phyloP scores from a whole-genome alignment of 1,140 invertebrate genomes.

The Geopemphigus sp. region DNA sequence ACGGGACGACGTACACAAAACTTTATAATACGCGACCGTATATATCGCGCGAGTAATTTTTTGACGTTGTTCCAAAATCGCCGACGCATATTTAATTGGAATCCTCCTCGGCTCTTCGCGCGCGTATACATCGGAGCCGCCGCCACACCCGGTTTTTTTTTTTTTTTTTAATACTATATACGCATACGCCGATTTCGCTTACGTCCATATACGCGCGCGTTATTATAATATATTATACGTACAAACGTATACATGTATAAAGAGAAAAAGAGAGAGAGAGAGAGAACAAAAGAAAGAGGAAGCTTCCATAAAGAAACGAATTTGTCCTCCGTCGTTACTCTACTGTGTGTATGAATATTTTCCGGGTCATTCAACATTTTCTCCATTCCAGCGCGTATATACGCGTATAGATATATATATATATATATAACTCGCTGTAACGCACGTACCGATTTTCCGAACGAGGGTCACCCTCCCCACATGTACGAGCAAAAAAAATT shows the following conservation, averaged over 20 bases:
- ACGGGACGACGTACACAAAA: too few species aligned
- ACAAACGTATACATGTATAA: background rate
- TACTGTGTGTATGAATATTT: conserved; percentile 32
- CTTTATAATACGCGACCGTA: too few species aligned
- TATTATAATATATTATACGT: conserved; percentile 2
- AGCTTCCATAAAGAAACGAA: conserved; percentile 31
- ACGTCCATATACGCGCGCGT: background rate
- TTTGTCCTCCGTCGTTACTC: conserved; percentile 33
- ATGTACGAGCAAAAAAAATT: conserved; percentile 1
- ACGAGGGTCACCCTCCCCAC: conserved; percentile 25
- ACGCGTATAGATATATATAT: background rate
- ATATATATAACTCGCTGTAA: too few species aligned
- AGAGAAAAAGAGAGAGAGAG: background rate
- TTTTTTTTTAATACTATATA: too few species aligned
- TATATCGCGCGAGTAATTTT: background rate
- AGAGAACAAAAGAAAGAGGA: conserved; percentile 33
- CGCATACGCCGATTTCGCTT: conserved; percentile 6
- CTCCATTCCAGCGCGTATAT: conserved; percentile 26
- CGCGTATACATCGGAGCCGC: background rate
- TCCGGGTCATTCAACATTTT: conserved; percentile 46
- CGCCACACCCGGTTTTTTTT: background rate
- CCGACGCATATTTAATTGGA: conserved; percentile 33
- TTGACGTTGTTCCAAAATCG: conserved; percentile 37
- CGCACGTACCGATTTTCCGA: background rate
- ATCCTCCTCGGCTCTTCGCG: background rate